These are phyloP conservation scores for Macropus fuliginosus DNA, from an alignment of 2,797 vertebrate genomes.

Conservation along the genomic window DNA sequence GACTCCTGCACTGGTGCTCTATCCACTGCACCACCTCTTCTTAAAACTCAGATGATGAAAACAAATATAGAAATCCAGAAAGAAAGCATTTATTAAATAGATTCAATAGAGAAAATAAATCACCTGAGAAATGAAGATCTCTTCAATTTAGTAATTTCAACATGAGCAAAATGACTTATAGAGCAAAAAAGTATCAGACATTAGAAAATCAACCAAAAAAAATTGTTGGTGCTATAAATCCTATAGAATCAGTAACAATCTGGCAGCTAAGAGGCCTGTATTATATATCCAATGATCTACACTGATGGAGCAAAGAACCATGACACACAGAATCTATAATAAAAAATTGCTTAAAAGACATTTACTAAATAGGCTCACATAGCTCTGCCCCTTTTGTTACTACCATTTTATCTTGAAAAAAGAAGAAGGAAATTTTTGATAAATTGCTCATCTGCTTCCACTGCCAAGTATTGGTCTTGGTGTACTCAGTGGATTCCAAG, in stretches of 20 bases:
- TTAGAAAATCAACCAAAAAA: neutral
- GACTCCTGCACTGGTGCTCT: too few relatives aligned
- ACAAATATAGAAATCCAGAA: slow-evolving; percentile 13
- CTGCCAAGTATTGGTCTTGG: neutral
- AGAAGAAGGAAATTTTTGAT: neutral
- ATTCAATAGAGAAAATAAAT: neutral
- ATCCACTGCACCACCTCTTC: too few relatives aligned
- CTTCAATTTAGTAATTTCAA: neutral
- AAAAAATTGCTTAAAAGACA: neutral
- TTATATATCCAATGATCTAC: neutral
- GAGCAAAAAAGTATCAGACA: neutral
- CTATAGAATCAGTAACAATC: neutral
- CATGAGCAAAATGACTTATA: neutral
- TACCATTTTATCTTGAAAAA: neutral
- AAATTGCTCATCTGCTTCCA: neutral
- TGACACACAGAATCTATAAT: neutral
- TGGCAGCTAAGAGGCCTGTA: neutral
- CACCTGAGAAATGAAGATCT: neutral
- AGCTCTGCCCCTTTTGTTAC: neutral
- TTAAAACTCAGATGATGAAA: rapidly evolving
- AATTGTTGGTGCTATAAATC: neutral
- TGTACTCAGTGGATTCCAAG: neutral
- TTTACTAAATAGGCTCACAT: neutral
- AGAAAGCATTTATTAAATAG: neutral
- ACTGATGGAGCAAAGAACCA: neutral